Percentiles rank a stretch among this genome's conserved stretches.
Conservation (phyloP, 37 sponge, comb jelly and placozoan species). For the Chondrilla cf. caribensis region DNA sequence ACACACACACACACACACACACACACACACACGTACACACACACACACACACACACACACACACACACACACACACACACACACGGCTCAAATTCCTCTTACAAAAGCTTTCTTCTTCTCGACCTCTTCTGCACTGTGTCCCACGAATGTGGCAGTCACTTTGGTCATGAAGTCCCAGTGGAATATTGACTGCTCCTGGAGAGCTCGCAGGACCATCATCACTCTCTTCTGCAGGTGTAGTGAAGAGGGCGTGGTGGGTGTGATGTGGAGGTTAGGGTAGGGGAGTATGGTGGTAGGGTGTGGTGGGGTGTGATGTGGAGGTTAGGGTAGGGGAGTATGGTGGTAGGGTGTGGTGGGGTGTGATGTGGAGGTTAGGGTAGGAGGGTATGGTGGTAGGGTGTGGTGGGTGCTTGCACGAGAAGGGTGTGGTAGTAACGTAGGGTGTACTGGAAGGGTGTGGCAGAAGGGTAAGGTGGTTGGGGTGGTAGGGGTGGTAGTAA, state of each 20-base stretch:
- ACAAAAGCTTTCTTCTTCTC: constrained; percentile 86
- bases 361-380: not conserved
- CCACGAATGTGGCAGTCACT: constrained; percentile 73
- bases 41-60: not conserved
- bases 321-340: no score
- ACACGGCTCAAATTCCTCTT: constrained; percentile 2
- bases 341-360: no score
- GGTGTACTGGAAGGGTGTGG: no score
- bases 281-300: no score
- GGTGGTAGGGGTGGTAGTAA: not conserved
- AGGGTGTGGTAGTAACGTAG: no score
- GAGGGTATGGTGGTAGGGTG: not conserved
- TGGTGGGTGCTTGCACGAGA: no score
- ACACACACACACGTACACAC: no score
- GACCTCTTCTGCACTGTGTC: constrained; percentile 67
- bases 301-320: no score
- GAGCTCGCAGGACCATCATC: constrained; percentile 67
- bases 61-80: not conserved
- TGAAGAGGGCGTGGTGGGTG: not conserved
- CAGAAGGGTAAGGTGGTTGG: not conserved
- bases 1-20: no score
- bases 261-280: not conserved
- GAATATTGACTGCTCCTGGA: constrained; percentile 77
- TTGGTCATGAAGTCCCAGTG: constrained; percentile 77
- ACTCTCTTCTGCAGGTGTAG: constrained; percentile 56